Evolutionary conservation across 2,888 invertebrate species (phyloP).

Genomic region (Phyto melanocephala): DNA sequence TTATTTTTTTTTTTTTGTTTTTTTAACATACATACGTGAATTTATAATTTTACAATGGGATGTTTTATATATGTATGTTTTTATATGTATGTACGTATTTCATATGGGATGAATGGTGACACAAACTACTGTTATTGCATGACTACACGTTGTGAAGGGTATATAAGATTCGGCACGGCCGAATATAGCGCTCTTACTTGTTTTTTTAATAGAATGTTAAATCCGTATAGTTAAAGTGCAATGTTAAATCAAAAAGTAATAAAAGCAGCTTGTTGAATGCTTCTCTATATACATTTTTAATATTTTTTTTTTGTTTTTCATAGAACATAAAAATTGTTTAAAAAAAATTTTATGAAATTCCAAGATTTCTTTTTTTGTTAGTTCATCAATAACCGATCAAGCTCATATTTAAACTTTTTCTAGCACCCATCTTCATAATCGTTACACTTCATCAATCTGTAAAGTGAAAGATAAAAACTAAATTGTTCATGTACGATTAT

Average conservation of each 20-base stretch:
- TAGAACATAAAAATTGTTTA: constrained; percentile 18
- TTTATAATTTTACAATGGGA: too few relatives aligned
- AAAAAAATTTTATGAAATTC: constrained; percentile 22
- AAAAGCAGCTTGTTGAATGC: constrained; percentile 56
- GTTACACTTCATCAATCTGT: constrained; percentile 62
- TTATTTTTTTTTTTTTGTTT: background rate
- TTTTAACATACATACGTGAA: too few relatives aligned
- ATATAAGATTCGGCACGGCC: too few relatives aligned
- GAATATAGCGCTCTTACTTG: too few relatives aligned
- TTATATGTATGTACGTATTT: too few relatives aligned
- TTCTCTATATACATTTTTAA: too few relatives aligned
- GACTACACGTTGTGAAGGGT: too few relatives aligned
- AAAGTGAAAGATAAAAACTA: constrained; percentile 57
- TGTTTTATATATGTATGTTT: too few relatives aligned
- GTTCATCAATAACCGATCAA: constrained; percentile 49
- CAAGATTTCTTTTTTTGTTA: constrained; percentile 25
- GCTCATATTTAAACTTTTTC: constrained; percentile 5
- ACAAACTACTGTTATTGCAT: too few relatives aligned
- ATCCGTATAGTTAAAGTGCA: background rate
- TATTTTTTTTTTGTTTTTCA: background rate
- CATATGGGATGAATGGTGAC: too few relatives aligned
- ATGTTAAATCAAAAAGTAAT: constrained; percentile 31
- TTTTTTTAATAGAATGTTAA: constrained; percentile 7
- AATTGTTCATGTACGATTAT: constrained; percentile 62
- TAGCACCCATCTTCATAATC: constrained; percentile 43